A percentile compares a stretch with the other conserved stretches of the same genome.
phyloP scores from a whole-genome alignment of 2,113 vertebrate species.

The Chionomys nivalis region DNA sequence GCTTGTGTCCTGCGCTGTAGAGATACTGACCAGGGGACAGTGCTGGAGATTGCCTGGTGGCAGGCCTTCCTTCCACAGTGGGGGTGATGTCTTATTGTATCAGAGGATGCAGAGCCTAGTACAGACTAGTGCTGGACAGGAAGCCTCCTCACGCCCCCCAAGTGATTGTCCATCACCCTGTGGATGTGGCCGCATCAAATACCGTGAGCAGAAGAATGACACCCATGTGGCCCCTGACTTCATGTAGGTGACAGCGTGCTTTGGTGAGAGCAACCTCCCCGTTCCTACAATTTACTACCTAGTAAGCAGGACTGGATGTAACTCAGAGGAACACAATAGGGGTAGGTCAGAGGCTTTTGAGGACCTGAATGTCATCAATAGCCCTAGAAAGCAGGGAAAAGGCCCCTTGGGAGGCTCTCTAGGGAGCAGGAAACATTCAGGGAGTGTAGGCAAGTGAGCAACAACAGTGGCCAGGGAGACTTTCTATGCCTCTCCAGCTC shows the following conservation, averaged over 20 bases:
- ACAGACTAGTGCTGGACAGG: neutral
- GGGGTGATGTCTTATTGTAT: neutral
- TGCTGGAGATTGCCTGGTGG: neutral
- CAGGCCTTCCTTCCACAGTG: neutral
- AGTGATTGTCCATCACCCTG: neutral
- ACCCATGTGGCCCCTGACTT: neutral
- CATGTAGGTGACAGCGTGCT: neutral
- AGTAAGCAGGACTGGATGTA: no score
- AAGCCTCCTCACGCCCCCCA: neutral
- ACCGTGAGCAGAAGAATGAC: neutral
- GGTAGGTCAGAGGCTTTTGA: neutral
- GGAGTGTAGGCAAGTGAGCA: neutral
- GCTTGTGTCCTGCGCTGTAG: neutral
- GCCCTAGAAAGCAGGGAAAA: neutral
- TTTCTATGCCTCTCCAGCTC: neutral
- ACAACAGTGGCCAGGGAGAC: neutral
- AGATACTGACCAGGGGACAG: neutral
- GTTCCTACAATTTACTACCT: no score
- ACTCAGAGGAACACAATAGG: neutral
- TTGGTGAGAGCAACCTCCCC: neutral
- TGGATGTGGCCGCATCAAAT: neutral
- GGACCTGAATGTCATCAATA: neutral
- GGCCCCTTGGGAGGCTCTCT: neutral
- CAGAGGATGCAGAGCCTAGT: neutral
- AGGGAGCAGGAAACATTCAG: accelerated